phyloP scores from a whole-genome alignment of 2,888 invertebrate species.

The Caenorhabditis doughertyi region DNA sequence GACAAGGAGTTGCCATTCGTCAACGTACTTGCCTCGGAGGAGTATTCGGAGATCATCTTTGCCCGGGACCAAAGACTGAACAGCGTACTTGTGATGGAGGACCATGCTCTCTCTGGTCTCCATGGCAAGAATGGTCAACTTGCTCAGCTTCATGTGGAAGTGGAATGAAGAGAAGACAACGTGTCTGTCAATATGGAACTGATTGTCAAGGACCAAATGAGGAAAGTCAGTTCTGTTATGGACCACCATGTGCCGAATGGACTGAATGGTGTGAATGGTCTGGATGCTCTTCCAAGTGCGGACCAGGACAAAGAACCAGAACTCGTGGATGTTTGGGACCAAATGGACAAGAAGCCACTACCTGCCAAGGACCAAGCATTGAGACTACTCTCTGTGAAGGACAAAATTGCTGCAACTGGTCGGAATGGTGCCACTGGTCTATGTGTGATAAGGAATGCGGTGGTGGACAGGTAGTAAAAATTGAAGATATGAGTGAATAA shows the following conservation, averaged over 20 bases:
- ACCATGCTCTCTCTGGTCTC: conserved; percentile 77
- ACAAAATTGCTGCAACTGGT: conserved; percentile 75
- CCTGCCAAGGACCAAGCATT: conserved; percentile 74
- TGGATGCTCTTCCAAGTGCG: conserved; percentile 73
- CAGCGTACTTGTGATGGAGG: conserved; percentile 69
- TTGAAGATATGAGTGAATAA: not conserved
- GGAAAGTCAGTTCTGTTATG: conserved; percentile 78
- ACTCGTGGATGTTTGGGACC: conserved; percentile 73
- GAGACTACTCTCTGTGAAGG: conserved; percentile 76
- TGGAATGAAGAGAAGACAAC: conserved; percentile 73
- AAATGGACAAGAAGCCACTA: conserved; percentile 73
- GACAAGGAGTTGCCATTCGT: conserved; percentile 72
- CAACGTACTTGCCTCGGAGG: conserved; percentile 76
- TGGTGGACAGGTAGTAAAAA: conserved; percentile 67
- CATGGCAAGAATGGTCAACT: conserved; percentile 76
- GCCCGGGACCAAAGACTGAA: conserved; percentile 72
- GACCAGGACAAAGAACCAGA: conserved; percentile 75
- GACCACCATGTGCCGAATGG: conserved; percentile 78
- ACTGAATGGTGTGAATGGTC: conserved; percentile 79
- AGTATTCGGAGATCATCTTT: conserved; percentile 70
- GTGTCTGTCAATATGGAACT: conserved; percentile 78
- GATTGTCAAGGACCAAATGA: conserved; percentile 77
- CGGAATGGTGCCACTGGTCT: conserved; percentile 78
- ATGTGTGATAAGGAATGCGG: conserved; percentile 79
- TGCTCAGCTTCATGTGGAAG: conserved; percentile 77